Conservation (phyloP, 2,888 invertebrate genomes). For the Sinodicranocentrus sp. region DNA sequence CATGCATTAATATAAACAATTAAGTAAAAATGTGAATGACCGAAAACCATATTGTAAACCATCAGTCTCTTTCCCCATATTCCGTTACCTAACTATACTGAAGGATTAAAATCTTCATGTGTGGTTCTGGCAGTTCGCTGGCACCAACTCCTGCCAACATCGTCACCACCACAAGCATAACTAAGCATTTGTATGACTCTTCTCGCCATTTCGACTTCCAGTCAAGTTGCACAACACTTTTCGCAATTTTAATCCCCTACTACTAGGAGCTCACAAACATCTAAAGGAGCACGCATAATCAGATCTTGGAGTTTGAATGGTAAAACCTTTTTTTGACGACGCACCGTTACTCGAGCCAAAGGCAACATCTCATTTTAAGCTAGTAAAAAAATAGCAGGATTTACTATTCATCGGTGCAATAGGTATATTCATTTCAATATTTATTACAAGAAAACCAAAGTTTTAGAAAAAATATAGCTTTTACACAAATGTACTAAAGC, state of each 20-base stretch:
- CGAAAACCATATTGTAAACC: constrained; percentile 41
- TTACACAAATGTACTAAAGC: constrained; percentile 10
- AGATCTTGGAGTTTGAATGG: neutral
- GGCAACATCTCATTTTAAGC: constrained; percentile 19
- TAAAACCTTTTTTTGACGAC: constrained; percentile 22
- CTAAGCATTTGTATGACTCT: no score
- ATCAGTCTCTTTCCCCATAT: no score
- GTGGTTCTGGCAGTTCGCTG: constrained; percentile 14
- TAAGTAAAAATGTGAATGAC: constrained; percentile 22
- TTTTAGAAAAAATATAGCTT: neutral
- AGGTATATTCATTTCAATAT: neutral
- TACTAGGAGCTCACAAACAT: neutral
- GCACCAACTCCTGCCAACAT: constrained; percentile 19
- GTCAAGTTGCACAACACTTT: constrained; percentile 23
- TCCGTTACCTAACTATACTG: no score
- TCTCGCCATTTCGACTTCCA: constrained; percentile 25
- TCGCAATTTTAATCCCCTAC: constrained; percentile 30
- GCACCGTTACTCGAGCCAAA: constrained; percentile 27
- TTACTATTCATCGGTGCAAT: neutral
- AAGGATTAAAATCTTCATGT: no score
- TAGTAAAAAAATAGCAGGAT: neutral
- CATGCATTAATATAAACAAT: constrained; percentile 49
- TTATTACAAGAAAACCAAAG: neutral
- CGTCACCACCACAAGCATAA: constrained; percentile 18
- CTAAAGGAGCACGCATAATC: constrained; percentile 18